A percentile compares a stretch with the other conserved stretches of the same genome.
phyloP scores from a whole-genome alignment of 2,797 vertebrate genomes.

The Chelon labrosus region DNA sequence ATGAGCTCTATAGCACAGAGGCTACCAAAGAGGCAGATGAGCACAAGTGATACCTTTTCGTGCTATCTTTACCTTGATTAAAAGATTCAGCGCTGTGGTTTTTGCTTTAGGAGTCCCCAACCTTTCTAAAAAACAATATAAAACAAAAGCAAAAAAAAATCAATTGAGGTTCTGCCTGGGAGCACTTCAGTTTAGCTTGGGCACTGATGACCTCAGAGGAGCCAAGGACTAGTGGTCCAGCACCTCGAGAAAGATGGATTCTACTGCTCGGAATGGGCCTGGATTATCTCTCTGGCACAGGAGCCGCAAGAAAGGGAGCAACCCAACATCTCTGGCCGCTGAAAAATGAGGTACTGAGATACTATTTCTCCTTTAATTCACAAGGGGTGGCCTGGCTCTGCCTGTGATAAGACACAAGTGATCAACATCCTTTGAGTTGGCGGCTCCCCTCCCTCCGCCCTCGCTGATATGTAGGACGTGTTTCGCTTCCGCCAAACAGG shows the following conservation, averaged over 20 bases:
- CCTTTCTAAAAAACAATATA: constrained; percentile 7
- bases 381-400: constrained; percentile 84
- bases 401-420: constrained; percentile 85
- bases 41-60: no score
- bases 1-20: constrained; percentile 1
- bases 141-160: constrained; percentile 27
- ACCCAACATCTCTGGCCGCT: constrained; percentile 78
- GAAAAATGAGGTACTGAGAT: constrained; percentile 86
- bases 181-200: constrained; percentile 53
- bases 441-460: constrained; percentile 41
- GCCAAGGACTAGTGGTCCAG: constrained; percentile 85
- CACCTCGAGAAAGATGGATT: constrained; percentile 85
- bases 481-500: constrained; percentile 67
- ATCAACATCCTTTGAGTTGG: constrained; percentile 85
- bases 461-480: constrained; percentile 66
- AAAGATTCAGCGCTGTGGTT: background rate
- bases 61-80: constrained; percentile 14
- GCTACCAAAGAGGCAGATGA: background rate
- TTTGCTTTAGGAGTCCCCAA: background rate
- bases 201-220: constrained; percentile 79
- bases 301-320: constrained; percentile 80
- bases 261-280: constrained; percentile 71
- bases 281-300: constrained; percentile 87
- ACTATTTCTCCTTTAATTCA: constrained; percentile 89
- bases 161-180: constrained; percentile 18